Evolutionary conservation across 2,888 invertebrate species (phyloP).

Genomic region (Cerastoderma edule): DNA sequence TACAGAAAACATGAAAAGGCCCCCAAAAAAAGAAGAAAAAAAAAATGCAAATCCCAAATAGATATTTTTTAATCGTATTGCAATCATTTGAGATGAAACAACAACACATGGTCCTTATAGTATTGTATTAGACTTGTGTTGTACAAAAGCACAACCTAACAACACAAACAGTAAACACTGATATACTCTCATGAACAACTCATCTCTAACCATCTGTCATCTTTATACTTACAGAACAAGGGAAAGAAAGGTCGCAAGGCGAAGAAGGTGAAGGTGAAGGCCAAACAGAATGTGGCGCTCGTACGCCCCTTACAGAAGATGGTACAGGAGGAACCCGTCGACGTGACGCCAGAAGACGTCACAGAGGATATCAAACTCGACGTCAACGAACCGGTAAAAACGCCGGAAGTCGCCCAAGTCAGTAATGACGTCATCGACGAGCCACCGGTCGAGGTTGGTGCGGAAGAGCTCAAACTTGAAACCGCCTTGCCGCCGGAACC

Average conservation of each 20-base stretch:
- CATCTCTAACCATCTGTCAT: too few relatives aligned
- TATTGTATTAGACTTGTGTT: too few relatives aligned
- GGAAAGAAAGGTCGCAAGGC: conserved; percentile 12
- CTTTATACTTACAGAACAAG: conserved; percentile 8
- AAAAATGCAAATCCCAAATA: too few relatives aligned
- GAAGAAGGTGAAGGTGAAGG: conserved; percentile 1
- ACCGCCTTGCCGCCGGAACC: background rate
- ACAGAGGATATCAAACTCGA: background rate
- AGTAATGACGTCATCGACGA: background rate
- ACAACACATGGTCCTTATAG: too few relatives aligned
- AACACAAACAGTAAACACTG: too few relatives aligned
- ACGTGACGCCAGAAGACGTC: background rate
- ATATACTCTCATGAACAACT: too few relatives aligned
- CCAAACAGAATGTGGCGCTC: conserved; percentile 13
- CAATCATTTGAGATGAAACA: too few relatives aligned
- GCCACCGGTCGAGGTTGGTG: background rate
- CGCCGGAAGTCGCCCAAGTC: background rate
- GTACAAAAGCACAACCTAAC: too few relatives aligned
- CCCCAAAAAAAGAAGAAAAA: too few relatives aligned
- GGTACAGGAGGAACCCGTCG: background rate
- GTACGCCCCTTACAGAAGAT: conserved; percentile 2
- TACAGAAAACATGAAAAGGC: too few relatives aligned
- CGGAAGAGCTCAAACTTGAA: background rate
- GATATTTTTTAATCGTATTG: too few relatives aligned
- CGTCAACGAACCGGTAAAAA: background rate